Evolutionary conservation across 2,888 invertebrate genomes (phyloP), one percentile per base, ranked within the genome.

Genomic region (Melanostoma scalare): DNA sequence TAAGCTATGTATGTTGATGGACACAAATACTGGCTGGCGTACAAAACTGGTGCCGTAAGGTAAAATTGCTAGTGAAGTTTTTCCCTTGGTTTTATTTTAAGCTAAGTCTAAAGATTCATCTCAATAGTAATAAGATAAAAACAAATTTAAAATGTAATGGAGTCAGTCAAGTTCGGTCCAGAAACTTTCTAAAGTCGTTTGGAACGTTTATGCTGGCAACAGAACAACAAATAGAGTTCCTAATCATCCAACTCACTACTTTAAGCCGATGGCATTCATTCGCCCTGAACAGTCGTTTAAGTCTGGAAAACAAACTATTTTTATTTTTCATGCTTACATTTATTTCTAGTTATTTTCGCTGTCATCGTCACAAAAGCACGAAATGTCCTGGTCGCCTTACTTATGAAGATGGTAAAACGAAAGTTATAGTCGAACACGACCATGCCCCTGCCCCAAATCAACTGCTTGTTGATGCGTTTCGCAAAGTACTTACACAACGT

Each of bases 1-100:
- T 30, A 61, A 69, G 53, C 42, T 58, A 88, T 88, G 88, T 87
- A 86, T 68, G 74, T 86, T 1, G 87, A 88, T 61, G 88, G 88
- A 3, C 87, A 85, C 63, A 88, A 88, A 77, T 88, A 88, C 44
- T 88, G 88, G 88, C 69, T 88, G 9, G 87, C 87, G 0, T 87
- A 87, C 53, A 87, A 86, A 69, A 87, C 87, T 56, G 86, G 86
- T 6, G 72, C 85, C 4, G 86, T 86, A 6, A 87, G 86, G 88
- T 88, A 77, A 20, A 20, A 20, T 20, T 20, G 20, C 20, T 20
- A 20, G 20, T 20, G 20, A 20, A 20, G 20, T 20, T 20, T 0
- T 20, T 20, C 20, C 20, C 20, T 20, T 20, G 5, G 48, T 61
- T 3, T 56, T 35, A 31, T 36, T 36, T 69, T 9, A 20, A 33